Evolutionary conservation across 1,140 invertebrate genomes (phyloP), one percentile per base, ranked within the genome.

Genomic region (Drosophila micromelanica): DNA sequence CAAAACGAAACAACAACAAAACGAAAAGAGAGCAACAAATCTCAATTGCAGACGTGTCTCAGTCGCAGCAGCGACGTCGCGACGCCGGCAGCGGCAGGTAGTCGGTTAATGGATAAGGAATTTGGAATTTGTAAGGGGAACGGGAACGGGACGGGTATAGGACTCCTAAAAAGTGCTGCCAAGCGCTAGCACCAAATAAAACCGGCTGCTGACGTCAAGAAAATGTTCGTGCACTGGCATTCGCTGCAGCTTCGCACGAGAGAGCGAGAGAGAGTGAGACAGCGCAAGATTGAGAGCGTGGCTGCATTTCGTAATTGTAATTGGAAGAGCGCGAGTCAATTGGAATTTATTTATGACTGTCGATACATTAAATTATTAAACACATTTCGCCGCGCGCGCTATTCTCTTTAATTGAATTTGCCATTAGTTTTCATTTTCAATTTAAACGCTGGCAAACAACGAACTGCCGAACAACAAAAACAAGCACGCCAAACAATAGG

Each of bases 201-300:
- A 73, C 63, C 63, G 73, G 69, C 61, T 63, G 64, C 46, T 76
- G 76, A 79, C 70, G 74, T 73, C 64, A 79, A 55, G 70, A 73
- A 63, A 77, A 75, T 68, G 76, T 62, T 49, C 56, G 64, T 82
- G 75, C 79, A 82, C 65, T 74, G 69, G 73, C 49, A 74, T 85
- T 71, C 76, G 52, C 45, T 73, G 61, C 72, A 70, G 51, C 43
- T 30, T 64, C 62, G 56, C 52, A 30, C 13, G 8, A 20, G 42
- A 11, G 38, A 69, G 6, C 49, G 45, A 46, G 40, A 56, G 32
- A 48, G 15, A 32, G 42, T 23, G 35, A 35, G 40, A 23, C 13
- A 27, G 38, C 12, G 37, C n/a, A 45, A 48, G 43, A 62, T 17
- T 15, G 48, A 54, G 55, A 59, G 65, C 62, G 63, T 55, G 59